These are phyloP conservation scores for Synanthedon vespiformis DNA, from an alignment of 2,888 invertebrate species.

Conservation along the genomic window DNA sequence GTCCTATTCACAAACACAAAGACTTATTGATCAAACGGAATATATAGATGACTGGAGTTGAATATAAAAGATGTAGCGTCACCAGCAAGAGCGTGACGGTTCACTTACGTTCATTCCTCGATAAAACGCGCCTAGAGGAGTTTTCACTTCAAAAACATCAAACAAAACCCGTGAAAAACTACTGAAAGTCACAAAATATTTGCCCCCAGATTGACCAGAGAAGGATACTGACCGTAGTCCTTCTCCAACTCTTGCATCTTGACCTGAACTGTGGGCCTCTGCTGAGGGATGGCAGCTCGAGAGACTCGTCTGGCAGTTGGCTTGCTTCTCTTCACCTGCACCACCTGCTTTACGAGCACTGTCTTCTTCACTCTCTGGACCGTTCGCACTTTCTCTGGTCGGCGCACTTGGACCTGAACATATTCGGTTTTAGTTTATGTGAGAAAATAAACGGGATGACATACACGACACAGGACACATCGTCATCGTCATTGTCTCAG, in stretches of 20 bases:
- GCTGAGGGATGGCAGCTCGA: slow-evolving; percentile 23
- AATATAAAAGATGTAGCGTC: too few relatives aligned
- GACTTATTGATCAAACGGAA: too few relatives aligned
- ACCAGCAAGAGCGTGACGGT: too few relatives aligned
- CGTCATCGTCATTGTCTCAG: not conserved
- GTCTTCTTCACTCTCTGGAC: slow-evolving; percentile 91
- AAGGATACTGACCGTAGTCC: slow-evolving; percentile 71
- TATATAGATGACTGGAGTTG: too few relatives aligned
- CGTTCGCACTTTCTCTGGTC: slow-evolving; percentile 85
- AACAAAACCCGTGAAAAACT: too few relatives aligned
- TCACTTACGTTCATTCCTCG: too few relatives aligned
- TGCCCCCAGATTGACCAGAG: too few relatives aligned
- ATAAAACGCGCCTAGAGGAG: too few relatives aligned
- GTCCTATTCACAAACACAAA: too few relatives aligned
- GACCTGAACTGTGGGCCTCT: slow-evolving; percentile 18
- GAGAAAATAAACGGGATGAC: not conserved
- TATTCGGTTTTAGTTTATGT: not conserved
- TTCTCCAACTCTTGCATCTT: slow-evolving; percentile 84
- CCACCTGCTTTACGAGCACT: slow-evolving; percentile 86
- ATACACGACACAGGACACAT: too few relatives aligned
- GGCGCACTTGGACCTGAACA: slow-evolving; percentile 80
- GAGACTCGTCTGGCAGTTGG: slow-evolving; percentile 31
- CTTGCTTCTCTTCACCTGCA: slow-evolving; percentile 76
- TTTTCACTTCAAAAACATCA: too few relatives aligned
- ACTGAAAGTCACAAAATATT: not conserved